phyloP scores from a whole-genome alignment of 1,140 invertebrate species.

The Drosophila neocordata region DNA sequence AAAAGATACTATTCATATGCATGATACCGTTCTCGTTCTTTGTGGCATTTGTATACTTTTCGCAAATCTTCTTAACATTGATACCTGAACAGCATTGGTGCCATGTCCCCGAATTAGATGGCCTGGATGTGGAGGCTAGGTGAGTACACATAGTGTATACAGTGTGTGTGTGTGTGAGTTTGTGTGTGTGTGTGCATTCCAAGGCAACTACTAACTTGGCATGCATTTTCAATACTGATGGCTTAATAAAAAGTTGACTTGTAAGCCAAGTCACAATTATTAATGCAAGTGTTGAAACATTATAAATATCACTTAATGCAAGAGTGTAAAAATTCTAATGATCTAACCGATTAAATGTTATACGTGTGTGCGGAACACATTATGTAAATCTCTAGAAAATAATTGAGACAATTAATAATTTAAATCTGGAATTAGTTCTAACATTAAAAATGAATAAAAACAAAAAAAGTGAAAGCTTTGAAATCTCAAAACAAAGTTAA shows the following conservation, averaged over 20 bases:
- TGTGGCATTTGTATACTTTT: constrained; percentile 93
- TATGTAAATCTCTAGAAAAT: neutral
- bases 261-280: constrained; percentile 6
- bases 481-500: too few relatives aligned
- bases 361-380: neutral
- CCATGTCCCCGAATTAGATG: constrained; percentile 86
- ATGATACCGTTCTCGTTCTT: constrained; percentile 94
- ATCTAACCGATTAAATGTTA: neutral
- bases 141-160: constrained; percentile 78
- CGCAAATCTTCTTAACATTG: constrained; percentile 92
- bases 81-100: constrained; percentile 92
- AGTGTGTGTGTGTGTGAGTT: too few relatives aligned
- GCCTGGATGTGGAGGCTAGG: constrained; percentile 87
- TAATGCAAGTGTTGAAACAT: constrained; percentile 5
- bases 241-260: neutral
- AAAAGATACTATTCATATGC: constrained; percentile 91
- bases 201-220: neutral
- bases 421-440: too few relatives aligned
- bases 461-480: too few relatives aligned
- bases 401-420: too few relatives aligned
- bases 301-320: constrained; percentile 2
- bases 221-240: neutral
- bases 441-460: too few relatives aligned
- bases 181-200: too few relatives aligned
- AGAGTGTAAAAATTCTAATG: neutral